Conservation (phyloP, 2,113 vertebrate genomes). For the Phrynosoma blainvillii region DNA sequence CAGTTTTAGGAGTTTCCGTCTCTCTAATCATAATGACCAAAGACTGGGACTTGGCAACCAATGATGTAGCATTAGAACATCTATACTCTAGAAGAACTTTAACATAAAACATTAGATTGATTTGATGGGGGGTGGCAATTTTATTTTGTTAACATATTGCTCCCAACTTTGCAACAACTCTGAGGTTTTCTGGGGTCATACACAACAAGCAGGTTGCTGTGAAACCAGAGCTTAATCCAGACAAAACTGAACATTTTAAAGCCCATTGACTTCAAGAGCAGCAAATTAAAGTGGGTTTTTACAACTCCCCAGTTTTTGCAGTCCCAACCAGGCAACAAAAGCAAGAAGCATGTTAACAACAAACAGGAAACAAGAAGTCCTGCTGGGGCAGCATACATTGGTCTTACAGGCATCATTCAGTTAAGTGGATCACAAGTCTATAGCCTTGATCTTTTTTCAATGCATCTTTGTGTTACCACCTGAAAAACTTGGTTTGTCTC, state of each 20-base stretch:
- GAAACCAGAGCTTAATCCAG: neutral
- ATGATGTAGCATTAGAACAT: too few species aligned
- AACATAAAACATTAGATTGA: too few species aligned
- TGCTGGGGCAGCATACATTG: neutral
- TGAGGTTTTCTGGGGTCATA: neutral
- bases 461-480: neutral
- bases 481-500: neutral
- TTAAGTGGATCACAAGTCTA: neutral
- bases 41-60: too few species aligned
- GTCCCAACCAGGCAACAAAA: neutral
- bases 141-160: neutral
- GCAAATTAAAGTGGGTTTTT: neutral
- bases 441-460: neutral
- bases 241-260: neutral
- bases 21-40: too few species aligned
- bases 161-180: neutral
- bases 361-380: neutral
- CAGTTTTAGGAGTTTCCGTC: too few species aligned
- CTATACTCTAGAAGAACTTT: too few species aligned
- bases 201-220: neutral
- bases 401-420: neutral
- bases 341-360: neutral
- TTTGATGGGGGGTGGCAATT: too few species aligned
- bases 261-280: neutral
- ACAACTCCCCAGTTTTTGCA: neutral